Evolutionary conservation across 2,888 invertebrate species (phyloP).

Genomic region (Caenorhabditis panamensis): DNA sequence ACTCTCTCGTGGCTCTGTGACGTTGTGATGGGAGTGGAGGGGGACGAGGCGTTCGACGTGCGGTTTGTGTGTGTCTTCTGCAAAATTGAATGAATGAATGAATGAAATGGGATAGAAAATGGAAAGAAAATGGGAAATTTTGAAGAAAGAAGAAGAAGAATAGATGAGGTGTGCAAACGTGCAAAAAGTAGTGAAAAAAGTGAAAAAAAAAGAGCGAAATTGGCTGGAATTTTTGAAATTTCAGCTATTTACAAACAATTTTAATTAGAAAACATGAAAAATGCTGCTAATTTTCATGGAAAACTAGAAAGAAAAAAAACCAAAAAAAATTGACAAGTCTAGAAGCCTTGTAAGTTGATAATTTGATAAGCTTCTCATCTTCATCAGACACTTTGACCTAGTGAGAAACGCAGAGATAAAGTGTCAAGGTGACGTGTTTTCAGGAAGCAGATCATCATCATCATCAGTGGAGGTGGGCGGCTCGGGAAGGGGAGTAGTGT

Average conservation of each 20-base stretch:
- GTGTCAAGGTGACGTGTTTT: too few species aligned
- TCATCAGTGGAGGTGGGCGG: neutral
- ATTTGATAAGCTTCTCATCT: too few species aligned
- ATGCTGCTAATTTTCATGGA: too few species aligned
- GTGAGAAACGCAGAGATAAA: too few species aligned
- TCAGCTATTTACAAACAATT: too few species aligned
- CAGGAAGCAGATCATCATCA: neutral
- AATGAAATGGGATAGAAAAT: neutral
- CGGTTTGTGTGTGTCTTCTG: neutral
- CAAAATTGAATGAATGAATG: neutral
- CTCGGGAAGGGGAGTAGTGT: neutral
- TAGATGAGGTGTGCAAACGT: conserved; percentile 12
- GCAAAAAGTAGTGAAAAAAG: conserved; percentile 6
- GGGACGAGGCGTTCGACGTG: neutral
- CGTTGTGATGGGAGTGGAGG: too few species aligned
- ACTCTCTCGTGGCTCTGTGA: neutral
- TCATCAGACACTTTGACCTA: too few species aligned
- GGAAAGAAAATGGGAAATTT: neutral
- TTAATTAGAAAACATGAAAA: too few species aligned
- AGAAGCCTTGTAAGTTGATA: too few species aligned
- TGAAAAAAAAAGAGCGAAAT: neutral
- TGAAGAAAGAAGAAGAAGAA: neutral
- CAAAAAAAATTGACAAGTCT: too few species aligned
- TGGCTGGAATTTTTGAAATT: too few species aligned
- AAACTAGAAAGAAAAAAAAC: too few species aligned